Conservation (phyloP, 2,888 invertebrate genomes). For the Criorhina ranunculi region DNA sequence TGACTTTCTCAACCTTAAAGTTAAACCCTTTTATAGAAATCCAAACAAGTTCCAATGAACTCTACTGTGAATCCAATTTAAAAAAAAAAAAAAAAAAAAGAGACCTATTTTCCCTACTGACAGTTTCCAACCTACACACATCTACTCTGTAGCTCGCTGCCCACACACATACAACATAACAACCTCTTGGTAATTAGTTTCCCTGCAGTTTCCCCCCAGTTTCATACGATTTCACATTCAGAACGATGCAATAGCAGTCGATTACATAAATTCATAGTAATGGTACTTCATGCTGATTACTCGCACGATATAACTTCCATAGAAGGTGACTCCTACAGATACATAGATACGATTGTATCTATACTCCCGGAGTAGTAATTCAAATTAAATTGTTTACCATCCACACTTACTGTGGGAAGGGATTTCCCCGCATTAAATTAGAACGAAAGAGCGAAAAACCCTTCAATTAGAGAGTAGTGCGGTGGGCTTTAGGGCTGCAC, state of each 20-base stretch:
- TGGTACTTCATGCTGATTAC: conserved; percentile 44
- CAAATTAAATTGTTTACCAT: conserved; percentile 52
- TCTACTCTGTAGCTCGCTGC: too few relatives aligned
- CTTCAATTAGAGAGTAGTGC: conserved; percentile 63
- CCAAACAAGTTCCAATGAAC: background rate
- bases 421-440: conserved; percentile 30
- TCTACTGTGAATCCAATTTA: background rate
- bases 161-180: background rate
- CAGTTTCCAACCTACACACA: conserved; percentile 14
- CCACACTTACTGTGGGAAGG: conserved; percentile 23
- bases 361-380: conserved; percentile 18
- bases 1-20: too few relatives aligned
- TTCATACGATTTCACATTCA: conserved; percentile 13
- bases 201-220: conserved; percentile 40
- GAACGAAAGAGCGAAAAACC: conserved; percentile 34
- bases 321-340: conserved; percentile 26
- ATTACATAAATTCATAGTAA: conserved; percentile 63
- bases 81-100: background rate
- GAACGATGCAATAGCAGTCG: conserved; percentile 52
- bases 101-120: background rate
- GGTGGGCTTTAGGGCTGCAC: conserved; percentile 49
- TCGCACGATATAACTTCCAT: conserved; percentile 48
- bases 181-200: conserved; percentile 59
- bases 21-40: background rate
- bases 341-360: conserved; percentile 16